Base-by-base conservation (phyloP, 2,888 invertebrate genomes). In the Synergus umbraculus region DNA sequence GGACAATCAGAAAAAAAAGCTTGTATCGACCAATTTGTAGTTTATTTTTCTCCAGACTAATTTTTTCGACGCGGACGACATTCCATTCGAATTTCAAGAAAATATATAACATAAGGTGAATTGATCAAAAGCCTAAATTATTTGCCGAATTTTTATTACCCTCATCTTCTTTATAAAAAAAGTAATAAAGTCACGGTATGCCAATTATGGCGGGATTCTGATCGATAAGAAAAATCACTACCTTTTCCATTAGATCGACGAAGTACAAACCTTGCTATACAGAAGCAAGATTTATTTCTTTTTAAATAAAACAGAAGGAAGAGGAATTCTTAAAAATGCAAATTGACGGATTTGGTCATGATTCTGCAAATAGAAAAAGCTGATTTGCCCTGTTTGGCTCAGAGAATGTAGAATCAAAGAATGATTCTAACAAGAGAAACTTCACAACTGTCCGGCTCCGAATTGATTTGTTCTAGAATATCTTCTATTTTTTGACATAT, bases 341-440 rank as follows among this genome's bases (percentile, higher is more conserved):
- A 54, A n/a, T 73, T 49, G 29, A 54, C 73, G 41, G 37, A 73
- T 73, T 73, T 73, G 73, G 73, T 73, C 73, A 73, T 73, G 73
- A 54, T 54, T 73, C 73, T 49, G 54, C 13, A 73, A 73, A 73
- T 73, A 37, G 73, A 73, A 73, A 73, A 73, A 73, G 73, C 49
- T 49, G 73, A 73, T 29, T 37, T 73, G 29, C 73, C 41, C 49
- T 54, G 73, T 37, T 73, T 73, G 73, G 54, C n/a, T 54, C 3
- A n/a, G 37, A 73, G 73, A 73, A 73, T 73, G 49, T 73, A 73
- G 37, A 54, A 49, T 15, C 49, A 49, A 37, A 69, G 69, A 44
- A 69, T 69, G 49, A 73, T 73, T 54, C 73, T 49, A 73, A 22
- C 18, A 22, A 60, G 22, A 10, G 22, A 9, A 60, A 18, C 2